These are phyloP conservation scores for Eupithecia exiguata DNA, from an alignment of 2,888 invertebrate genomes.

Conservation along the genomic window DNA sequence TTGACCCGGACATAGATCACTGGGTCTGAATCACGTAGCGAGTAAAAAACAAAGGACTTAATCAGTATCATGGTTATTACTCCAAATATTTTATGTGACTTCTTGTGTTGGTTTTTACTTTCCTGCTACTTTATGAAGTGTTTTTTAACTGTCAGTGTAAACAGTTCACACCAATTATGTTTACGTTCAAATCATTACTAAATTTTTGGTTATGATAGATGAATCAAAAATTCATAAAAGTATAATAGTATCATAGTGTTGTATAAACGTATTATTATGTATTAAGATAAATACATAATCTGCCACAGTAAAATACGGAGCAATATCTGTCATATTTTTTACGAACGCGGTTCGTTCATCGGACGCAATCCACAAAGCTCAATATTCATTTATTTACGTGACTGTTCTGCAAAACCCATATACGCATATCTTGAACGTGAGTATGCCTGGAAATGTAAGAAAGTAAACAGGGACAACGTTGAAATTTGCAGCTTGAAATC, in stretches of 20 bases:
- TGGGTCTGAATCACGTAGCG: constrained; percentile 61
- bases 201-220: background rate
- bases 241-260: background rate
- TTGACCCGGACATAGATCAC: constrained; percentile 68
- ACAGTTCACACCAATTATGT: too few relatives aligned
- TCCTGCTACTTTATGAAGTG: constrained; percentile 18
- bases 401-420: constrained; percentile 66
- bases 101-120: constrained; percentile 27
- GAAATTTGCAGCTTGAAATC: constrained; percentile 48
- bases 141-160: background rate
- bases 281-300: background rate
- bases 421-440: constrained; percentile 61
- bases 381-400: constrained; percentile 75
- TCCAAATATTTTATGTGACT: constrained; percentile 39
- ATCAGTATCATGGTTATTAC: constrained; percentile 42
- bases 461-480: constrained; percentile 52
- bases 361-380: constrained; percentile 59
- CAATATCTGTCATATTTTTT: constrained; percentile 54
- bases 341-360: constrained; percentile 55
- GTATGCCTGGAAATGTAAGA: constrained; percentile 55
- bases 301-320: constrained; percentile 23
- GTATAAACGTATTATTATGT: too few relatives aligned
- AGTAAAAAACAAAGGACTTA: constrained; percentile 54
- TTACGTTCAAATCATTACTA: too few relatives aligned
- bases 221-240: background rate